phyloP scores from a whole-genome alignment of 1,140 invertebrate species.

The Rhopalosiphum maidis region DNA sequence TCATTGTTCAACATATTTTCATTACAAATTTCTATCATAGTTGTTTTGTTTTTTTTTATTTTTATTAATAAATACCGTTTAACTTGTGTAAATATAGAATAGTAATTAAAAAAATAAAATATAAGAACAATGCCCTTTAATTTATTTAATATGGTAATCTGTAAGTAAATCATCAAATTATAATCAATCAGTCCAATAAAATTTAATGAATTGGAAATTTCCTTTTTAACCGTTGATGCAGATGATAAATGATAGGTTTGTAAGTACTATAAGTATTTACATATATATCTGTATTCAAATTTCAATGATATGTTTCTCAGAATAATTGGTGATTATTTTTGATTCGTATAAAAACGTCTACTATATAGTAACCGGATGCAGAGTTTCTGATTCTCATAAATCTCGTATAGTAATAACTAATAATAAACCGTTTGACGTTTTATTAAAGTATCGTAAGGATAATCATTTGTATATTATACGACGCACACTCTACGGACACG shows the following conservation, averaged over 20 bases:
- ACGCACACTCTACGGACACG: neutral
- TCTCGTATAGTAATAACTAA: neutral
- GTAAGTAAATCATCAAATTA: neutral
- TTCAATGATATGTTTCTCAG: neutral
- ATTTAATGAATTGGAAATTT: neutral
- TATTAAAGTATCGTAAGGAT: neutral
- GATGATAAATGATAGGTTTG: neutral
- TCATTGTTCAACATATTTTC: neutral
- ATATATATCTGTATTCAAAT: neutral
- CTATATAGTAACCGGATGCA: neutral
- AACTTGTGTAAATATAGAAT: neutral
- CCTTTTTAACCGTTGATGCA: neutral
- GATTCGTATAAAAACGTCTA: neutral
- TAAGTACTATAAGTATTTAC: neutral
- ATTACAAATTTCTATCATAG: neutral
- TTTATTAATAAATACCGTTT: neutral
- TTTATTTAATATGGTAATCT: conserved; percentile 2
- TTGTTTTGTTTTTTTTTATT: neutral
- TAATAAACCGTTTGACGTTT: neutral
- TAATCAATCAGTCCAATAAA: neutral
- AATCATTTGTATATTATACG: neutral
- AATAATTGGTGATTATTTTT: conserved; percentile 13
- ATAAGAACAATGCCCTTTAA: neutral
- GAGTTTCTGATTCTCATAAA: neutral
- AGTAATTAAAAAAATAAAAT: neutral